Percentiles rank a stretch among this genome's conserved stretches.
Evolutionary conservation across 2,888 invertebrate genomes (phyloP).

Genomic region (Ophion slaviceki): DNA sequence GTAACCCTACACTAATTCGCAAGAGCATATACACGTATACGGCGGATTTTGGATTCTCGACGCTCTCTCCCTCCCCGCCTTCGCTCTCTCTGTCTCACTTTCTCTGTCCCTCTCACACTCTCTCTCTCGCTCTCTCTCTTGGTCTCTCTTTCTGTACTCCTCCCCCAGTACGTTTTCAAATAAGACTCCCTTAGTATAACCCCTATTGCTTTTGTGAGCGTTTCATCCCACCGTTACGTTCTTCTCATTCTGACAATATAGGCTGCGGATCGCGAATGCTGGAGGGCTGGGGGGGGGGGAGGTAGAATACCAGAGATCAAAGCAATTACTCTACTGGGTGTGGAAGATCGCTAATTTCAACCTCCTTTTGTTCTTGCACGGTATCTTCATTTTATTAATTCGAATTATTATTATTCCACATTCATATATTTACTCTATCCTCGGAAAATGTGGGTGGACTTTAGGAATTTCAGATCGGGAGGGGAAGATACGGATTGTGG

Average conservation of each 20-base stretch:
- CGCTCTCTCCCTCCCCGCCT: not conserved
- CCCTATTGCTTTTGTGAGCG: not conserved
- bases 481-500: too few species aligned
- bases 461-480: too few species aligned
- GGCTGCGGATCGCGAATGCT: too few species aligned
- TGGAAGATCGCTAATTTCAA: too few species aligned
- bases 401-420: too few species aligned
- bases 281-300: too few species aligned
- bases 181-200: constrained; percentile 8
- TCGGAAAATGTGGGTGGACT: too few species aligned
- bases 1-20: constrained; percentile 5
- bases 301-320: too few species aligned
- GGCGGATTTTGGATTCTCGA: not conserved
- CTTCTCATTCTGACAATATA: not conserved
- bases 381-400: too few species aligned
- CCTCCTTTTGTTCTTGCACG: too few species aligned
- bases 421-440: too few species aligned
- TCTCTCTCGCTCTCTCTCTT: not conserved
- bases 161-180: constrained; percentile 8
- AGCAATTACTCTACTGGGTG: too few species aligned
- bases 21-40: not conserved
- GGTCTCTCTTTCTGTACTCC: not conserved
- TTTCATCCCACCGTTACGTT: not conserved
- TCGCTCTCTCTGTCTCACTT: not conserved
- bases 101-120: not conserved